phyloP scores from a whole-genome alignment of 2,113 vertebrate species.

The Chlorodrepanis virens region DNA sequence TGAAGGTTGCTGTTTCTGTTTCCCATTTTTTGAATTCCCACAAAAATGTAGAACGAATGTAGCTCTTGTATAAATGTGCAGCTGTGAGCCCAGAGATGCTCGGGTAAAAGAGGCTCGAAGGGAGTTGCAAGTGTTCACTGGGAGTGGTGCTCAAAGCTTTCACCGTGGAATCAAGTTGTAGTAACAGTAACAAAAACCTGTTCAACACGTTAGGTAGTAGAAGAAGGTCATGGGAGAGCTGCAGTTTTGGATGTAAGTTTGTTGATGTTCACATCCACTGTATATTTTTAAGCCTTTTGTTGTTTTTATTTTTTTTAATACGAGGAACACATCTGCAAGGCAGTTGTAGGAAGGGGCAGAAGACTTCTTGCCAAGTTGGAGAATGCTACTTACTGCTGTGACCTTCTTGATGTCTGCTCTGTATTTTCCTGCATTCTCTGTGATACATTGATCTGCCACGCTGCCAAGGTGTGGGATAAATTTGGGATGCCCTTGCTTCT shows the following conservation, averaged over 20 bases:
- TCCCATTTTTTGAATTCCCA: not conserved
- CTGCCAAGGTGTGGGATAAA: not conserved
- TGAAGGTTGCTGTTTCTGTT: not conserved
- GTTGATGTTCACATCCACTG: not conserved
- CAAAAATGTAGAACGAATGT: not conserved
- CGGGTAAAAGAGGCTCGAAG: not conserved
- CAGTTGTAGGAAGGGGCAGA: not conserved
- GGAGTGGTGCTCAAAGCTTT: not conserved
- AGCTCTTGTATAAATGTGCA: not conserved
- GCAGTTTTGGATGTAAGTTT: not conserved
- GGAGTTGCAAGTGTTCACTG: not conserved
- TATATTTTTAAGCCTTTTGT: not conserved
- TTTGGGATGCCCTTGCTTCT: not conserved
- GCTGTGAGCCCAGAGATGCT: not conserved
- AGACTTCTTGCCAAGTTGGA: not conserved
- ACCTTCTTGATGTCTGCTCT: not conserved
- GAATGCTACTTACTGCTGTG: not conserved
- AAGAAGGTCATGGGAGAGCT: not conserved
- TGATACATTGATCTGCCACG: rapidly evolving
- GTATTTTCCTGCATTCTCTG: not conserved
- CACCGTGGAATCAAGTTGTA: not conserved
- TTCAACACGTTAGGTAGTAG: not conserved
- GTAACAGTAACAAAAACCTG: not conserved
- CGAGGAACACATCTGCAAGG: not conserved
- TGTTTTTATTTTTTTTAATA: not conserved